A percentile compares a stretch with the other conserved stretches of the same genome.
These are phyloP conservation scores for Alauda arvensis DNA, from an alignment of 2,797 vertebrate species.

Conservation along the genomic window DNA sequence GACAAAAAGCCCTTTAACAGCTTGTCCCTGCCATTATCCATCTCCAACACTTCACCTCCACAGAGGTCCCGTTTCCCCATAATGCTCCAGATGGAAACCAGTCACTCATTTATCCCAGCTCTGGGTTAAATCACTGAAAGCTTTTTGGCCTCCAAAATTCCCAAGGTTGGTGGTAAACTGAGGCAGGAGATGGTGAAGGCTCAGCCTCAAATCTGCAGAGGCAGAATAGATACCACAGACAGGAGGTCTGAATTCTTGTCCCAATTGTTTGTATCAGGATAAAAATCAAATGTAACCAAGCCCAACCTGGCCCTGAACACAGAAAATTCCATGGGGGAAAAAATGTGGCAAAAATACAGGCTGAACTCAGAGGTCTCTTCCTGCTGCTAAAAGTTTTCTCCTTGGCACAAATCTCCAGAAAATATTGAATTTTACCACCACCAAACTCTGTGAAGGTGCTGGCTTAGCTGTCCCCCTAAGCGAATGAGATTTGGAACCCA, in stretches of 20 bases:
- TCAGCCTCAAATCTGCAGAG: not conserved
- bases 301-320: not conserved
- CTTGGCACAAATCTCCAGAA: not conserved
- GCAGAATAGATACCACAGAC: accelerated
- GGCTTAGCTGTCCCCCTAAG: not conserved
- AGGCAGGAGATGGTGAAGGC: not conserved
- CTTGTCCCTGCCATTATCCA: not conserved
- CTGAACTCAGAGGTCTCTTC: not conserved
- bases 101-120: not conserved
- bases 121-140: not conserved
- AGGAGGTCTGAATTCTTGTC: not conserved
- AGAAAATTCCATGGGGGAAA: not conserved
- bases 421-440: not conserved
- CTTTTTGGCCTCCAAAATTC: not conserved
- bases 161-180: not conserved
- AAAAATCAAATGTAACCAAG: not conserved
- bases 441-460: not conserved
- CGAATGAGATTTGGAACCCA: not conserved
- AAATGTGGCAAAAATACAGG: not conserved
- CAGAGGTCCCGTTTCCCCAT: not conserved
- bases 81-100: not conserved
- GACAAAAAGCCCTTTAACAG: conserved; percentile 33
- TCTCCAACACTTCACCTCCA: not conserved
- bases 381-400: not conserved
- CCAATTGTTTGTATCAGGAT: not conserved